Percentiles rank a stretch among this genome's conserved stretches.
Evolutionary conservation across 2,888 invertebrate genomes (phyloP).

Genomic region (Tachina lurida): DNA sequence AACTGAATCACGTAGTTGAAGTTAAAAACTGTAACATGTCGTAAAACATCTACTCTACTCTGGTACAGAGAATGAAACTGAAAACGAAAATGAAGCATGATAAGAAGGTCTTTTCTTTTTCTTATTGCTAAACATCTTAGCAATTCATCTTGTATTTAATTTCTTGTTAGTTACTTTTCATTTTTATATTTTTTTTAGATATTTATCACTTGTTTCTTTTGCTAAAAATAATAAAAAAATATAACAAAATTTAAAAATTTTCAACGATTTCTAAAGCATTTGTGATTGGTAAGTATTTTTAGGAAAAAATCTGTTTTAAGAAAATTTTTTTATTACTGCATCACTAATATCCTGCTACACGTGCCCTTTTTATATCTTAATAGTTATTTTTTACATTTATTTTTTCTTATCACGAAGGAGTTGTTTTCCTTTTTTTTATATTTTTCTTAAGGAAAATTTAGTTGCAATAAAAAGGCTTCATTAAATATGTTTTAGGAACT

Average conservation of each 20-base stretch:
- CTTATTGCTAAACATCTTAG: slow-evolving; percentile 25
- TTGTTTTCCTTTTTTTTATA: background rate
- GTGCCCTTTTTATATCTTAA: background rate
- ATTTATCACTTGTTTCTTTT: slow-evolving; percentile 18
- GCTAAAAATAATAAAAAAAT: background rate
- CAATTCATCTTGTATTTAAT: slow-evolving; percentile 48
- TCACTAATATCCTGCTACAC: background rate
- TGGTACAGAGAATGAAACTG: slow-evolving; percentile 39
- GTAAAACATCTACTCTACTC: slow-evolving; percentile 62
- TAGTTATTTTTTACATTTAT: background rate
- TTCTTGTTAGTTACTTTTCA: slow-evolving; percentile 17
- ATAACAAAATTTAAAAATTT: slow-evolving; percentile 11
- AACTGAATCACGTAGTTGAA: slow-evolving; percentile 68
- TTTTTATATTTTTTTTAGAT: background rate
- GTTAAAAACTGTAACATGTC: slow-evolving; percentile 70
- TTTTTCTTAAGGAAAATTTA: slow-evolving; percentile 26
- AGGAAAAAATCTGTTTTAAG: slow-evolving; percentile 1
- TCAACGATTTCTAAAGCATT: slow-evolving; percentile 12
- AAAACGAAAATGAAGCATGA: slow-evolving; percentile 45
- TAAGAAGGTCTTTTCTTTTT: background rate
- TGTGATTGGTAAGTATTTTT: slow-evolving; percentile 39
- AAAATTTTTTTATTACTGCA: slow-evolving; percentile 28
- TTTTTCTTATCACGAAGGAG: background rate
- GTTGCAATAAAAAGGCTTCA: slow-evolving; percentile 45
- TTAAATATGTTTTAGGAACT: slow-evolving; percentile 28